Base-by-base conservation (phyloP, 2,113 vertebrate genomes). In the Geothlypis trichas region DNA sequence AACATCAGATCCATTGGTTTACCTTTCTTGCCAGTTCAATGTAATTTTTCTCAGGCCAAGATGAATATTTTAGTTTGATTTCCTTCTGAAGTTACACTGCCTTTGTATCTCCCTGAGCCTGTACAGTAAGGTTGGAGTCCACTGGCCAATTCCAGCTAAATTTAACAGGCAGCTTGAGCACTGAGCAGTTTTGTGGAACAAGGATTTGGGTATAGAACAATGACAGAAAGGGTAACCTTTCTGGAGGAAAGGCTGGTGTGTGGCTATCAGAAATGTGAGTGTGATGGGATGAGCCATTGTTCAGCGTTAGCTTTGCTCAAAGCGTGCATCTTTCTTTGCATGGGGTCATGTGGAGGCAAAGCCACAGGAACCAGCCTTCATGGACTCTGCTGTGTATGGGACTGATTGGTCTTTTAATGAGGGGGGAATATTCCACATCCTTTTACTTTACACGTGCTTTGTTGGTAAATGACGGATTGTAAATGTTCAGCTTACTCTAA, bases 321-420 rank as follows among this genome's bases (percentile, higher is more conserved):
- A 71, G 39, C 0, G 0, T 30, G 41, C 2, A 2, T 58, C 31
- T 46, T 46, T 4, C n/a, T 23, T 19, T 68, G 46, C 16, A 2
- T 35, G 42, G 17, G 20, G 12, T 59, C 44, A 39, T 13, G 47
- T 37, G 57, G 26, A 90, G 62, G 21, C 49, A 89, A 65, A 84
- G 71, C 58, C 44, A 22, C 19, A 42, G 31, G 52, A 79, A 52
- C 18, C 73, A 91, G 35, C 42, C 65, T 58, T 39, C 26, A 3
- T 23, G 59, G 55, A 16, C 55, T 77, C 20, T 23, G 9, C n/a
- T 58, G 23, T 10, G 18, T 37, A 3, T 54, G 52, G 57, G 26
- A 67, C 39, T 81, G 1, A 19, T 57, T 28, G 22, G 31, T 62
- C 67, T 68, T 71, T 23, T 55, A 47, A 65, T 1, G 13, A 74